These are phyloP conservation scores for Syngnathus rostellatus DNA, from an alignment of 2,797 vertebrate genomes.

Conservation along the genomic window DNA sequence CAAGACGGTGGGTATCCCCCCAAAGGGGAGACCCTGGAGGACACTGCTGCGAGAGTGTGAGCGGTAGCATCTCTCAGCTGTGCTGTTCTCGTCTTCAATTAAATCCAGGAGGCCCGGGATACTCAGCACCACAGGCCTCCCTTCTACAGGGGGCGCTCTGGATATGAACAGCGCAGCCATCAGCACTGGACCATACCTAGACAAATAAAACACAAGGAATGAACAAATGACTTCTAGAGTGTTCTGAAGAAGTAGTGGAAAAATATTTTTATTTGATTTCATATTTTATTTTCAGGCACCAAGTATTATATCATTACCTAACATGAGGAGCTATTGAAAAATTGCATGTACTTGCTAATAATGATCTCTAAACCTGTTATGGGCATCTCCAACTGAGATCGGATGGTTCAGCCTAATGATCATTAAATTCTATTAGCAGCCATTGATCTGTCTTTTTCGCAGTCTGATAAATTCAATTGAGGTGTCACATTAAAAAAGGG, in stretches of 20 bases:
- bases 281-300: too few relatives aligned
- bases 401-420: conserved; percentile 15
- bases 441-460: conserved; percentile 32
- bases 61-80: conserved; percentile 76
- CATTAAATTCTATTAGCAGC: conserved; percentile 33
- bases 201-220: not conserved
- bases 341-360: not conserved
- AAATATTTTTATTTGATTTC: not conserved
- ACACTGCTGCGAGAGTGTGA: conserved; percentile 80
- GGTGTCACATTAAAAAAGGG: conserved; percentile 11
- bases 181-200: conserved; percentile 53
- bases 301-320: too few relatives aligned
- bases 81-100: conserved; percentile 66
- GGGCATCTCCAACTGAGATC: conserved; percentile 17
- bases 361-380: conserved; percentile 16
- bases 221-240: not conserved
- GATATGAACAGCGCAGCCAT: conserved; percentile 57
- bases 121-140: conserved; percentile 37
- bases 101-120: conserved; percentile 48
- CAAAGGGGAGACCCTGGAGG: conserved; percentile 88
- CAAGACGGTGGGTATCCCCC: conserved; percentile 88
- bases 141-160: conserved; percentile 34
- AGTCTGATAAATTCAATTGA: conserved; percentile 26
- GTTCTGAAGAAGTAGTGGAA: not conserved
- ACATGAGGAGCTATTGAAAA: not conserved